These are phyloP conservation scores for Euleptes europaea DNA, from an alignment of 2,113 vertebrate species.

Conservation along the genomic window DNA sequence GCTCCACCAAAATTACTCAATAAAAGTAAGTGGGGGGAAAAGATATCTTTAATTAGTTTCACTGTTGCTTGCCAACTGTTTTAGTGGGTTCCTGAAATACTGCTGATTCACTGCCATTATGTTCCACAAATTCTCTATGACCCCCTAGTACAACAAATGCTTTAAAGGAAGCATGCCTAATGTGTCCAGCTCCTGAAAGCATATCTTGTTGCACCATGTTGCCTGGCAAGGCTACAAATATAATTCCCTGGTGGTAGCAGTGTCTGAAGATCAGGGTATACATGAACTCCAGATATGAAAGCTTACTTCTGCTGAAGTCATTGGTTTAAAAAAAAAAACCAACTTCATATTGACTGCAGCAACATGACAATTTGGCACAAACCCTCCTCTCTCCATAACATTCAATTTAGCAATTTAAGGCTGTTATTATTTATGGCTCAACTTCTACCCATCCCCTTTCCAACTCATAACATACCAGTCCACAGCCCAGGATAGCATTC, in stretches of 20 bases:
- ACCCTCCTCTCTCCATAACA: not conserved
- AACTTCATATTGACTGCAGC: not conserved
- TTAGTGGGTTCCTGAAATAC: not conserved
- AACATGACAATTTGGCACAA: not conserved
- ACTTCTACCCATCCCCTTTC: constrained; percentile 20
- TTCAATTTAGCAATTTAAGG: constrained; percentile 16
- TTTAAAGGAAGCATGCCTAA: not conserved
- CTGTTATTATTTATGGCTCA: constrained; percentile 26
- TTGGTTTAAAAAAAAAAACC: not conserved
- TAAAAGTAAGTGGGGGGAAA: constrained; percentile 10
- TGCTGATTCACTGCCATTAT: not conserved
- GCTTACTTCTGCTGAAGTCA: not conserved
- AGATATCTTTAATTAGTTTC: constrained; percentile 1
- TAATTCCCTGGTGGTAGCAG: not conserved
- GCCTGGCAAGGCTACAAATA: not conserved
- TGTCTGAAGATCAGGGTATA: not conserved
- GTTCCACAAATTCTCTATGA: not conserved
- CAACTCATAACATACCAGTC: constrained; percentile 18
- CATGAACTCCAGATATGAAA: not conserved
- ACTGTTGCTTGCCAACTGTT: constrained; percentile 1
- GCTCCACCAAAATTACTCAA: constrained; percentile 22
- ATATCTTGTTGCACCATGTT: not conserved
- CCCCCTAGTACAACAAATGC: not conserved
- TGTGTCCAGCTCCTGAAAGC: not conserved
- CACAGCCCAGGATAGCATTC: constrained; percentile 3